These are phyloP conservation scores for Daktulosphaira vitifoliae DNA, from an alignment of 1,140 invertebrate species.

Conservation along the genomic window DNA sequence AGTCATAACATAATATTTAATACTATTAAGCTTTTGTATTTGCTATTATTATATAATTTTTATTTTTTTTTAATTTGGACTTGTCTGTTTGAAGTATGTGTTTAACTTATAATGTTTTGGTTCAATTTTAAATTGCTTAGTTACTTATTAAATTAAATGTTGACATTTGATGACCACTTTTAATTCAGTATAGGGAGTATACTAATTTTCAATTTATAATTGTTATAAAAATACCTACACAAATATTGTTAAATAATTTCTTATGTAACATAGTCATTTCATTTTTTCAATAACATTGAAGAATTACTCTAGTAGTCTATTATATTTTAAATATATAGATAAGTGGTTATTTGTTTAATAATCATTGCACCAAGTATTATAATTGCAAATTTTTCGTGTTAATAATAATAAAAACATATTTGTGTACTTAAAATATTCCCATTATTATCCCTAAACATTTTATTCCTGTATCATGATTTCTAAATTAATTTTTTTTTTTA, in stretches of 20 bases:
- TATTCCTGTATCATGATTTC: no score
- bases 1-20: slow-evolving; percentile 3
- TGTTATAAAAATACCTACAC: no score
- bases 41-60: background rate
- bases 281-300: no score
- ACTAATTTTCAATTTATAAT: background rate
- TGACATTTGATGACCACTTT: background rate
- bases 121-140: slow-evolving; percentile 16
- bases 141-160: background rate
- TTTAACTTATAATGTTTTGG: background rate
- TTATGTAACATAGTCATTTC: no score
- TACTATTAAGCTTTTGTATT: background rate
- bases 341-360: background rate
- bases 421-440: no score
- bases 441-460: no score
- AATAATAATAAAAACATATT: no score
- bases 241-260: no score
- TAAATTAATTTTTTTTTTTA: no score
- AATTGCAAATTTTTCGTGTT: no score
- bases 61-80: background rate
- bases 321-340: background rate
- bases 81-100: slow-evolving; percentile 10
- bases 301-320: background rate
- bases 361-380: background rate
- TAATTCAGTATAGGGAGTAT: slow-evolving; percentile 24